These are phyloP conservation scores for Melanotus villosus DNA, from an alignment of 2,888 invertebrate genomes.

Conservation along the genomic window DNA sequence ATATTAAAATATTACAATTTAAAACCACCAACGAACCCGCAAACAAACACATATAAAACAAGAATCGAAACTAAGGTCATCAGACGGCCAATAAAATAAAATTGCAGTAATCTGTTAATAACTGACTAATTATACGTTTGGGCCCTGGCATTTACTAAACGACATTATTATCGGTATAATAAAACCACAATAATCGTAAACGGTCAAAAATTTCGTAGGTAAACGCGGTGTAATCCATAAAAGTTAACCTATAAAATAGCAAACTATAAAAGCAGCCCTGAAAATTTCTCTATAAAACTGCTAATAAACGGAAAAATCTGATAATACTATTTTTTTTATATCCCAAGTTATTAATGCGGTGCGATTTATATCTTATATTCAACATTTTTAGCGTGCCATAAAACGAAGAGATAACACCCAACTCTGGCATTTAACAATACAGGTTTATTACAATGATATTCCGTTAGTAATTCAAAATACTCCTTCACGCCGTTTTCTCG, in stretches of 20 bases:
- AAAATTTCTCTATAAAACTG: constrained; percentile 32
- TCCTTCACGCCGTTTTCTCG: not conserved
- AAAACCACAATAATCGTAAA: constrained; percentile 23
- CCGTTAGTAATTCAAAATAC: not conserved
- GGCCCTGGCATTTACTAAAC: constrained; percentile 2
- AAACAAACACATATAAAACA: no score
- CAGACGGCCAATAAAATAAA: not conserved
- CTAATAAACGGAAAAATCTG: constrained; percentile 39
- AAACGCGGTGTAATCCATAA: constrained; percentile 28
- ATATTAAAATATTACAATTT: no score
- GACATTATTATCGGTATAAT: constrained; percentile 6
- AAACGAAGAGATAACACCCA: constrained; percentile 11
- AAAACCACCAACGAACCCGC: no score
- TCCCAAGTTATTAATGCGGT: constrained; percentile 17
- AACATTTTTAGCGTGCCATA: constrained; percentile 15
- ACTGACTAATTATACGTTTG: not conserved
- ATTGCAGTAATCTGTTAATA: constrained; percentile 1
- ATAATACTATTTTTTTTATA: constrained; percentile 29
- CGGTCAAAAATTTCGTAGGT: constrained; percentile 20
- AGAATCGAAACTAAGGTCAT: not conserved
- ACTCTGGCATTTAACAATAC: constrained; percentile 10
- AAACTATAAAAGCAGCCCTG: constrained; percentile 31
- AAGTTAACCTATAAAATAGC: constrained; percentile 30
- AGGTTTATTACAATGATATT: not conserved
- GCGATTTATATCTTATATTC: constrained; percentile 32